These are phyloP conservation scores for Nibea albiflora DNA, from an alignment of 2,113 vertebrate genomes.

Conservation along the genomic window DNA sequence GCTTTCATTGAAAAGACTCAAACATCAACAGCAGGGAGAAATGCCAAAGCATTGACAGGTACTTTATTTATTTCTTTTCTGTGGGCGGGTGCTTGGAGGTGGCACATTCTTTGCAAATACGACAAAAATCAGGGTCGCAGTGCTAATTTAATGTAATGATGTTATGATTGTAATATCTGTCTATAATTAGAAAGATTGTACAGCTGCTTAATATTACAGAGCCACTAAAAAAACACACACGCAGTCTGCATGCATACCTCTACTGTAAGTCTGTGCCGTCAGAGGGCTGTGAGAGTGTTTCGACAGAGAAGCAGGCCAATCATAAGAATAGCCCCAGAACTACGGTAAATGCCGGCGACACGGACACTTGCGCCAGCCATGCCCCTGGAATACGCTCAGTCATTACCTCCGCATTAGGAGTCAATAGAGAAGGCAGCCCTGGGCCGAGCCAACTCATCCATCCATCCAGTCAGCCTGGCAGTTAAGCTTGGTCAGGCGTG, in stretches of 20 bases:
- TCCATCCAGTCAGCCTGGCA: conserved; percentile 60
- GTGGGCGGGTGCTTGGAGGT: conserved; percentile 35
- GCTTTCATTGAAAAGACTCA: conserved; percentile 58
- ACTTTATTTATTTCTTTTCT: conserved; percentile 56
- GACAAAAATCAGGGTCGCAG: background rate
- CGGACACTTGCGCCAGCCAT: conserved; percentile 55
- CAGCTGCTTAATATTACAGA: background rate
- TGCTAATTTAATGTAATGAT: background rate
- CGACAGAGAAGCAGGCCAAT: conserved; percentile 51
- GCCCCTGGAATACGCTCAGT: conserved; percentile 65
- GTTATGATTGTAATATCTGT: background rate
- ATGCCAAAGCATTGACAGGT: conserved; percentile 63
- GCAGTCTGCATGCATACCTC: background rate
- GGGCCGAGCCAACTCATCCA: conserved; percentile 63
- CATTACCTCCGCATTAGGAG: conserved; percentile 76
- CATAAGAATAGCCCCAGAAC: conserved; percentile 54
- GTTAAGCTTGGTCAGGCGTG: conserved; percentile 73
- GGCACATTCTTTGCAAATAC: conserved; percentile 27
- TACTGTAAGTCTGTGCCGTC: conserved; percentile 13
- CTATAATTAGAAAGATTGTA: conserved; percentile 5
- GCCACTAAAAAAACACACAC: background rate
- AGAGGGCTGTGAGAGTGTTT: conserved; percentile 34
- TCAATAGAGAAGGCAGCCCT: conserved; percentile 66
- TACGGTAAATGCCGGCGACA: conserved; percentile 60
- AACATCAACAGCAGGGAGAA: conserved; percentile 46